phyloP scores from a whole-genome alignment of 2,113 vertebrate species.

The Lophotis ruficrista region DNA sequence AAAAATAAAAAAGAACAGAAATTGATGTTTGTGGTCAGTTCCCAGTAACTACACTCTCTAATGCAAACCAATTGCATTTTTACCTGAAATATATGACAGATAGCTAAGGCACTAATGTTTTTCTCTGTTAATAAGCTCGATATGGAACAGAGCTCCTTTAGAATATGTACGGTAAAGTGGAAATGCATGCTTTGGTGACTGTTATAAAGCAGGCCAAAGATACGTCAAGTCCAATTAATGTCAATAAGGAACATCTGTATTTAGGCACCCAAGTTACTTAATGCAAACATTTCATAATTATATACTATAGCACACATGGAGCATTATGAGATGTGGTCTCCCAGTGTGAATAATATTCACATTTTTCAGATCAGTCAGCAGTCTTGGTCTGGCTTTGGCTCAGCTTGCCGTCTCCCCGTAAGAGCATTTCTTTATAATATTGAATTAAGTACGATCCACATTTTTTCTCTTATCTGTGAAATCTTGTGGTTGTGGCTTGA shows the following conservation, averaged over 20 bases:
- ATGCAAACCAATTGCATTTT: conserved; percentile 63
- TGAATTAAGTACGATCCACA: conserved; percentile 80
- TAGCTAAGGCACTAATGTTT: conserved; percentile 58
- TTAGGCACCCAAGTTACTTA: conserved; percentile 80
- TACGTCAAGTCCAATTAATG: conserved; percentile 83
- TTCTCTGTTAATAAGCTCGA: conserved; percentile 66
- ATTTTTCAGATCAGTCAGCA: conserved; percentile 84
- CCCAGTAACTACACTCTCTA: conserved; percentile 29
- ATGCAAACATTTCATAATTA: conserved; percentile 84
- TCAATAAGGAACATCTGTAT: conserved; percentile 86
- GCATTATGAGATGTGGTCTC: conserved; percentile 81
- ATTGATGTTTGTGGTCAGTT: conserved; percentile 23
- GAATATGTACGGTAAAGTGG: conserved; percentile 69
- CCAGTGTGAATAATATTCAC: conserved; percentile 81
- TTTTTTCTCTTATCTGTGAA: conserved; percentile 83
- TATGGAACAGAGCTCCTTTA: conserved; percentile 78
- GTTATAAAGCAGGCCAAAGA: conserved; percentile 81
- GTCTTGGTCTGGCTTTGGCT: conserved; percentile 77
- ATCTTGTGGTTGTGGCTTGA: conserved; percentile 81
- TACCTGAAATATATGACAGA: conserved; percentile 70
- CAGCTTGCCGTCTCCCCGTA: conserved; percentile 70
- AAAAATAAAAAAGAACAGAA: conserved; percentile 52
- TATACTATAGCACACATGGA: conserved; percentile 75
- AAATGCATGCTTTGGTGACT: conserved; percentile 71
- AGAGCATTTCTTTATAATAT: conserved; percentile 81